phyloP scores from a whole-genome alignment of 2,113 vertebrate genomes.

The Trichechus manatus region DNA sequence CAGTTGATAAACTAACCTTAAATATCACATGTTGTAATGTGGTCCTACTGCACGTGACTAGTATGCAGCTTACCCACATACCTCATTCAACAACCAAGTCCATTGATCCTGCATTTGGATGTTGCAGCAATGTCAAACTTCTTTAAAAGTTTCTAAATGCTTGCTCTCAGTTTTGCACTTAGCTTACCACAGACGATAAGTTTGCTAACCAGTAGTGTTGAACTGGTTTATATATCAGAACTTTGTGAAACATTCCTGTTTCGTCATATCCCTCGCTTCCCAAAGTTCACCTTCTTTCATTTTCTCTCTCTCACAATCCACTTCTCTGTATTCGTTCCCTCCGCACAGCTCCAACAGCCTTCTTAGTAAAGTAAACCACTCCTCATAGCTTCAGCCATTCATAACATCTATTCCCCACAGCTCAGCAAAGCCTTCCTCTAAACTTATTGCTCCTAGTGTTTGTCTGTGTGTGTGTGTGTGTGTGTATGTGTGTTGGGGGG shows the following conservation, averaged over 20 bases:
- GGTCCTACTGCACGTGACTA: no score
- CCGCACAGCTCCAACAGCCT: not conserved
- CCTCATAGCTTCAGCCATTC: not conserved
- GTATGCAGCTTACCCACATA: not conserved
- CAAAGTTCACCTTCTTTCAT: not conserved
- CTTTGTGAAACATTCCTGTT: constrained; percentile 22
- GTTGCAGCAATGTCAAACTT: not conserved
- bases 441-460: not conserved
- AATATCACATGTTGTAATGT: fast-evolving
- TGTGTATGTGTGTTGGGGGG: not conserved
- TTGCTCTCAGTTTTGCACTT: not conserved
- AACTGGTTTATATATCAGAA: not conserved
- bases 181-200: not conserved
- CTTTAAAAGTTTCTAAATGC: not conserved
- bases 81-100: not conserved
- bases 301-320: not conserved
- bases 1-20: not conserved
- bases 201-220: not conserved
- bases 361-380: not conserved
- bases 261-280: not conserved
- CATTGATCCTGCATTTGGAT: not conserved
- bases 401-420: not conserved
- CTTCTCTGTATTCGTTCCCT: not conserved
- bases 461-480: not conserved
- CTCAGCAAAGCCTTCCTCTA: not conserved